Percentiles rank a stretch among this genome's conserved stretches.
phyloP scores from a whole-genome alignment of 1,140 invertebrate genomes.

The Arctopsyche grandis region DNA sequence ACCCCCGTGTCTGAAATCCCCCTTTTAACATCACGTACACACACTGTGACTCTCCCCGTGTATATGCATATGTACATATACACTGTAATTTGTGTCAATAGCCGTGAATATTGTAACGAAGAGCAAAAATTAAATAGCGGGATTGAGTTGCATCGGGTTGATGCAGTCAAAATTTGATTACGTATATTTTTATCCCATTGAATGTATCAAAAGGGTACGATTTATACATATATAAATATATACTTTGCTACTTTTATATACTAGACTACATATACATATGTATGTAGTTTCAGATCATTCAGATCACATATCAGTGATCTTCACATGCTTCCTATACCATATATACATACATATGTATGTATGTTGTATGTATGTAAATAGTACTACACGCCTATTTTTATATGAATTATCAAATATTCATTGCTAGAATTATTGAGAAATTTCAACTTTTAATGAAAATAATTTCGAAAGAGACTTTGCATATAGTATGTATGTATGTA shows the following conservation, averaged over 20 bases:
- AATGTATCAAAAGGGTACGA: neutral
- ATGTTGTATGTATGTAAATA: too few species aligned
- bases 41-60: neutral
- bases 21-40: constrained; percentile 8
- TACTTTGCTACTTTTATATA: neutral
- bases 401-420: too few species aligned
- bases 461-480: too few species aligned
- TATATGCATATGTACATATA: neutral
- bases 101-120: neutral
- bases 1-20: constrained; percentile 3
- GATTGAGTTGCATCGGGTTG: neutral
- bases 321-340: too few species aligned
- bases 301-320: too few species aligned
- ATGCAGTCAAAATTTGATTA: neutral
- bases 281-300: too few species aligned
- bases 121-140: neutral
- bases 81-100: neutral
- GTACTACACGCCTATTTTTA: too few species aligned
- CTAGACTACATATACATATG: too few species aligned
- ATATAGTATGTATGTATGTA: too few species aligned
- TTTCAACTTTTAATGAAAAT: too few species aligned
- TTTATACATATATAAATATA: neutral
- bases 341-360: too few species aligned
- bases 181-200: neutral
- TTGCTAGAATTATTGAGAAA: too few species aligned